phyloP scores from a whole-genome alignment of 2,888 invertebrate genomes.

The Hirudinaria manillensis region DNA sequence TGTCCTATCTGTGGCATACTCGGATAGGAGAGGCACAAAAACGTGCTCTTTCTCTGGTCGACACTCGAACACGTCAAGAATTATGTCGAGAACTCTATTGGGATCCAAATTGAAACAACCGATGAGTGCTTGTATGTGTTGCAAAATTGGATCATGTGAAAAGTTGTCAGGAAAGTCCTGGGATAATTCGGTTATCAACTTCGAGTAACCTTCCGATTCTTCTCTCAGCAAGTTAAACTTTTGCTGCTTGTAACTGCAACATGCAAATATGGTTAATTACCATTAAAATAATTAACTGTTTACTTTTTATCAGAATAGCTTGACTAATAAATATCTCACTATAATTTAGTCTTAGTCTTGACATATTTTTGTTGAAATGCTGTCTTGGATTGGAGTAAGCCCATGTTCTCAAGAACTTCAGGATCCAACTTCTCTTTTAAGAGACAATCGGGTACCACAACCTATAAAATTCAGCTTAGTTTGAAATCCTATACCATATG shows the following conservation, averaged over 20 bases:
- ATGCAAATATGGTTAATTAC: not conserved
- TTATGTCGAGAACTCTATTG: slow-evolving; percentile 88
- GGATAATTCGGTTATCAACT: slow-evolving; percentile 85
- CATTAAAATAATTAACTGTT: not conserved
- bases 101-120: slow-evolving; percentile 97
- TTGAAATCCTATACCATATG: not conserved
- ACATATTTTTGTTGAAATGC: slow-evolving; percentile 69
- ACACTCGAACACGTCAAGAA: slow-evolving; percentile 88
- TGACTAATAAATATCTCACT: slow-evolving; percentile 64
- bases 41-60: slow-evolving; percentile 60
- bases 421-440: slow-evolving; percentile 86
- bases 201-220: slow-evolving; percentile 98
- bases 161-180: slow-evolving; percentile 56
- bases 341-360: slow-evolving; percentile 92
- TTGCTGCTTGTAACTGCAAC: slow-evolving; percentile 90
- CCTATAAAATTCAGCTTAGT: slow-evolving; percentile 41
- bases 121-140: not conserved
- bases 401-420: slow-evolving; percentile 84
- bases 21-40: slow-evolving; percentile 77
- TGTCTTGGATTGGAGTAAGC: slow-evolving; percentile 74
- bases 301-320: not conserved
- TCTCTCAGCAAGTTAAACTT: slow-evolving; percentile 97
- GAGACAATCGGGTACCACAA: slow-evolving; percentile 66
- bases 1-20: slow-evolving; percentile 78
- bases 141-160: not conserved